Percentiles rank a stretch among this genome's conserved stretches.
Evolutionary conservation across 2,113 vertebrate genomes (phyloP).

Genomic region (Plestiodon gilberti): DNA sequence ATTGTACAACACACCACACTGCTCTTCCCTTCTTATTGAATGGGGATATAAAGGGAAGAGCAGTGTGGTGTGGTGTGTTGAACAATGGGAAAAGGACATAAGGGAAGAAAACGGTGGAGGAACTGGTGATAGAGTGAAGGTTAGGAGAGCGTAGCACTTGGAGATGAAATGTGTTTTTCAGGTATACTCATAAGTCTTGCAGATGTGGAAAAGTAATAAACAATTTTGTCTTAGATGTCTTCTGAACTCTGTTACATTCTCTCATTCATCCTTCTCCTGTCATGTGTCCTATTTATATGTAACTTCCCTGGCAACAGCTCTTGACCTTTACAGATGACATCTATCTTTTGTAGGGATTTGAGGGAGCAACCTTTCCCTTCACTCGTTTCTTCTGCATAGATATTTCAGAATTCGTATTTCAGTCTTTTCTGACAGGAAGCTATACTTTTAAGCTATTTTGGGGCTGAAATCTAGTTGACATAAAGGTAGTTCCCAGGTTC

Average conservation of each 20-base stretch:
- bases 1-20: too few species aligned
- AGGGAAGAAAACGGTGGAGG: neutral
- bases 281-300: neutral
- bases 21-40: too few species aligned
- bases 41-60: neutral
- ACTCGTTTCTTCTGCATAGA: neutral
- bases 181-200: neutral
- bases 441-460: neutral
- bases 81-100: neutral
- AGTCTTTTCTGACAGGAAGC: neutral
- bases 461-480: too few species aligned
- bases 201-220: neutral
- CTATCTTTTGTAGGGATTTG: accelerated
- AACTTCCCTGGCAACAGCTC: neutral
- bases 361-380: neutral
- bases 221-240: too few species aligned
- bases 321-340: neutral
- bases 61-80: neutral
- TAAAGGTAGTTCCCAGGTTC: too few species aligned
- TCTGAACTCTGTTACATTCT: too few species aligned
- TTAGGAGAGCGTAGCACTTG: neutral
- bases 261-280: too few species aligned
- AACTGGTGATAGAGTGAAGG: neutral
- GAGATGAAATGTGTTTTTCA: neutral
- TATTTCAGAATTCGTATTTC: neutral